Base-by-base conservation (phyloP, 2,113 vertebrate genomes). In the Megaceryle maxima region DNA sequence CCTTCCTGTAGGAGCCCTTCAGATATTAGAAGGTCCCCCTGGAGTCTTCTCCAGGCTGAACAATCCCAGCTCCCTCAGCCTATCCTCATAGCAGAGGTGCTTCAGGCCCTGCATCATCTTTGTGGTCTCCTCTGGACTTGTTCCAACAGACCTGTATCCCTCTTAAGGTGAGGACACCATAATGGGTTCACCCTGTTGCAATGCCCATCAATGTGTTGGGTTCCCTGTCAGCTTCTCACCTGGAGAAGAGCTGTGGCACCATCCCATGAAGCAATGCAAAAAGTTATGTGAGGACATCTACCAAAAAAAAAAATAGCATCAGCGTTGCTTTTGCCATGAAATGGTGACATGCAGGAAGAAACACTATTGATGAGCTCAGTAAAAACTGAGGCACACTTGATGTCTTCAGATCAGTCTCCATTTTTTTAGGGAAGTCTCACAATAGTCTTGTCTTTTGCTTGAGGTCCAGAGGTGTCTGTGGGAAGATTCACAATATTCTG, bases 101-200 rank as follows among this genome's bases (percentile, higher is more conserved):
- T 51, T 13, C 50, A 51, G 50, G 11, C 50, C 50, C 50, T 51
- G 50, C 24, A 51, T 51, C 50, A 51, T 25, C 50, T 51, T 51
- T 51, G 50, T 51, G 50, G 50, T 22, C 24, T 51, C 50, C 22
- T 51, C 50, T 51, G 50, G 50, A 14, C 50, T 51, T 24, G 9
- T 20, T 20, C 46, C 46, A 46, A 46, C 46, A 20, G 50, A 51
- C 25, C 50, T 25, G 6, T 25, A 13, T 51, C 50, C 50, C 50
- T 51, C 24, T 25, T 51, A 51, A 13, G 24, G 50, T 51, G 50
- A 22, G 24, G 13, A 51, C 50, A 51, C 50, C 50, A 51, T 51
- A 51, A 51, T 14, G 46, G 48, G 11, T 33, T 78, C 0, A 0
- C 13, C 44, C 39, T 0, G 0, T 5, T 11, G 31, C 1, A 5